These are phyloP conservation scores for Notospermus geniculatus DNA, from an alignment of 1,140 invertebrate species.

Conservation along the genomic window DNA sequence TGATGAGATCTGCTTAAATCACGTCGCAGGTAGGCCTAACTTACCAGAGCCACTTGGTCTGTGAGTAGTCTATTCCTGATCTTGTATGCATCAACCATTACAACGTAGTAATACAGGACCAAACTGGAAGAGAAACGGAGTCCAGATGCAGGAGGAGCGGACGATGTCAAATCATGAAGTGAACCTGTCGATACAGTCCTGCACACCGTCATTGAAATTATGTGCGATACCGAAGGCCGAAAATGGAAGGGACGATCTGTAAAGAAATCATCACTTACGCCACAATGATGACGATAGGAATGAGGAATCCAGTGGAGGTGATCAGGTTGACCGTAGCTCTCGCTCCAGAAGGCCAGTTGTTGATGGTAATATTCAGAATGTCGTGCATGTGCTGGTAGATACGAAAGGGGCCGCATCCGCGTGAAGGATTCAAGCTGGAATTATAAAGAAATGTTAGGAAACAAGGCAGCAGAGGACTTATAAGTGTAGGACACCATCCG, in stretches of 20 bases:
- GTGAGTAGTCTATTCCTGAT: slow-evolving; percentile 83
- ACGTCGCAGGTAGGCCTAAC: too few relatives aligned
- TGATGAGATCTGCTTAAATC: too few relatives aligned
- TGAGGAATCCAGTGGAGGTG: slow-evolving; percentile 29
- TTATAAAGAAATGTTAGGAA: too few relatives aligned
- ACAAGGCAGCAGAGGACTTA: too few relatives aligned
- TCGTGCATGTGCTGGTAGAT: slow-evolving; percentile 65
- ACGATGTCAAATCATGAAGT: too few relatives aligned
- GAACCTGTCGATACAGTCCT: too few relatives aligned
- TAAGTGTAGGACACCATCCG: too few relatives aligned
- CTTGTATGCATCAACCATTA: slow-evolving; percentile 73
- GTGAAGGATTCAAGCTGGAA: slow-evolving; percentile 68
- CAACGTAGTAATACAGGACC: slow-evolving; percentile 78
- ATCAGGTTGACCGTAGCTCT: slow-evolving; percentile 21
- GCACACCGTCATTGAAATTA: too few relatives aligned
- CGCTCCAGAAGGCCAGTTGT: slow-evolving; percentile 36
- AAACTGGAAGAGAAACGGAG: slow-evolving; percentile 67
- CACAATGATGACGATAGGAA: slow-evolving; percentile 44
- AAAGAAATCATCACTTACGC: too few relatives aligned
- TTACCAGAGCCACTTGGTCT: slow-evolving; percentile 72
- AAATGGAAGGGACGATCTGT: too few relatives aligned
- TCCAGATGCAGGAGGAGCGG: too few relatives aligned
- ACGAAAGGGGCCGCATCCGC: slow-evolving; percentile 79
- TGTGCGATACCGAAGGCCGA: too few relatives aligned
- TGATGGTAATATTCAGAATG: slow-evolving; percentile 64